Base-by-base conservation (phyloP, 2,888 invertebrate genomes). In the Pseudococcus longispinus region DNA sequence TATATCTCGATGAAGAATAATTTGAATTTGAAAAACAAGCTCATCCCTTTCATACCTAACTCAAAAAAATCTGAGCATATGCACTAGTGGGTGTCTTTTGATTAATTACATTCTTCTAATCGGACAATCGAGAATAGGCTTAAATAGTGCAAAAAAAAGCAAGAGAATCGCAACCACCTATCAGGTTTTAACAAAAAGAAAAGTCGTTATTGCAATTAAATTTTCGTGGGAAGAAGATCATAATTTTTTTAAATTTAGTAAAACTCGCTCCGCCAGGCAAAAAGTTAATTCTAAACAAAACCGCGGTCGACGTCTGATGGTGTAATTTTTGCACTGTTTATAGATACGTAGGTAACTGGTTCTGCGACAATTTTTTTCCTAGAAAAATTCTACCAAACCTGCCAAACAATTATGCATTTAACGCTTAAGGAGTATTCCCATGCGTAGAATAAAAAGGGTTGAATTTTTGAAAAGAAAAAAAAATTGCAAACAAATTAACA, bases 401-500 rank as follows among this genome's bases (percentile, higher is more conserved):
- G 29, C 70, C 13, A 70, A 29, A 70, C 29, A 70, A 29, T 70
- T 29, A 29, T 15, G 29, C 26, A 29, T 37, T 77, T 42, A 77
- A 74, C 37, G n/a, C 26, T 32, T 42, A 4, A 37, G 2, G 5
- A 32, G 13, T n/a, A 8, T 42, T 42, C 77, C 20, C 60, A 60
- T n/a, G 13, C 37, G 29, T 8, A 13, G 15, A 37, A 37, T n/a
- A 77, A 37, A 32, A 77, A 77, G 77, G 77, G 77, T 77, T 29
- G 37, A 77, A 77, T 77, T 42, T 42, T 77, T 13, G 18, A 42
- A 77, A 77, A 29, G 20, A 77, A 77, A 77, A 77, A 77, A 77
- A 77, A 77, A 37, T 77, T 46, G 44, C 51, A 46, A 42, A 83
- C 46, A 51, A 83, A 51, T 46, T 42, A 42, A 44, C 20, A 32